These are phyloP conservation scores for Cercocebus atys DNA, from an alignment of 2,113 vertebrate genomes.

Conservation along the genomic window DNA sequence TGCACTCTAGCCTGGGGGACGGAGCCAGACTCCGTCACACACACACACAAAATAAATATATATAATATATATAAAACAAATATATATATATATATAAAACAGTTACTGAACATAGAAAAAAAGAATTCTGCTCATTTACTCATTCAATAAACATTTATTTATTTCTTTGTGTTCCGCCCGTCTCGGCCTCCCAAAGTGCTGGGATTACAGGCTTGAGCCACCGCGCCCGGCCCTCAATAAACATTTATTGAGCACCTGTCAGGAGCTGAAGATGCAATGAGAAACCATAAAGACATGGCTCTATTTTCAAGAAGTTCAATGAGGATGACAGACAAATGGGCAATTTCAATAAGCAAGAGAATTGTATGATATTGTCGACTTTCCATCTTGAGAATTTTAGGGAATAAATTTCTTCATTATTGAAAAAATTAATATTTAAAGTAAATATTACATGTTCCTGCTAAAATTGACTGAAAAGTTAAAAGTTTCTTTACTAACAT, in stretches of 20 bases:
- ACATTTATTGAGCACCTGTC: background rate
- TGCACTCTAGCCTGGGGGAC: too few species aligned
- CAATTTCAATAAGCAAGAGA: constrained; percentile 6
- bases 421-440: constrained; percentile 14
- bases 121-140: background rate
- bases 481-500: constrained; percentile 30
- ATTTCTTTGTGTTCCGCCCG: too few species aligned
- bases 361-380: background rate
- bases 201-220: too few species aligned
- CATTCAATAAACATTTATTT: background rate
- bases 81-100: background rate
- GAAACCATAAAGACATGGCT: background rate
- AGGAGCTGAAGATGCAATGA: background rate
- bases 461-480: constrained; percentile 32
- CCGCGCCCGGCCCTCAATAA: too few species aligned
- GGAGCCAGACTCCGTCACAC: too few species aligned
- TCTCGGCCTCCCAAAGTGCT: too few species aligned
- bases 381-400: background rate
- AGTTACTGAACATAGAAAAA: background rate
- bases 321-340: background rate
- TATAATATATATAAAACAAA: too few species aligned
- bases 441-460: constrained; percentile 14
- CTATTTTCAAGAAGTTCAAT: constrained; percentile 25
- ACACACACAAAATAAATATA: too few species aligned
- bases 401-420: background rate